phyloP scores from a whole-genome alignment of 2,888 invertebrate species.

The Entomobrya multifasciata region DNA sequence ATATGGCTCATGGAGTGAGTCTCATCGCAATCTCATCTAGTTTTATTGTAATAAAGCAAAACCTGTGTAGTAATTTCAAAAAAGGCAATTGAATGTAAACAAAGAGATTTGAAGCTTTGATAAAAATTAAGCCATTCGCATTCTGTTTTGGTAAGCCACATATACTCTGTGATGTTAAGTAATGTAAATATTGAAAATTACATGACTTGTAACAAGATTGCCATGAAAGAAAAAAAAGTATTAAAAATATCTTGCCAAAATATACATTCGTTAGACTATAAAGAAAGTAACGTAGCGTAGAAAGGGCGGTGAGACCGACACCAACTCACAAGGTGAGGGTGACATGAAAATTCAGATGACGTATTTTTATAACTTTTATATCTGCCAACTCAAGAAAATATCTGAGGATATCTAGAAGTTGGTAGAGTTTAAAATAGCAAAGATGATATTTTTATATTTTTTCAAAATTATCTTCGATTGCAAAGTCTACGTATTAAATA shows the following conservation, averaged over 20 bases:
- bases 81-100: slow-evolving; percentile 42
- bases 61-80: not conserved
- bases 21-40: no score
- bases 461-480: no score
- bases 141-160: no score
- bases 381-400: no score
- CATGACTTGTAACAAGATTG: not conserved
- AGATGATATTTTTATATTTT: no score
- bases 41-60: not conserved
- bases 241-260: slow-evolving; percentile 1
- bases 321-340: not conserved
- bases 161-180: no score
- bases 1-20: not conserved
- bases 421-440: no score
- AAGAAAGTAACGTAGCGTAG: not conserved
- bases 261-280: not conserved
- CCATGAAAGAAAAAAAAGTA: slow-evolving; percentile 3
- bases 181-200: not conserved
- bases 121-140: slow-evolving; percentile 23
- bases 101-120: slow-evolving; percentile 33
- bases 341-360: not conserved
- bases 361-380: no score
- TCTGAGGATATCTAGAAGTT: no score
- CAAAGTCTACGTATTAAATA: no score
- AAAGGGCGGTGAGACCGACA: no score